phyloP scores from a whole-genome alignment of 2,888 invertebrate genomes.

The Melinaea marsaeus region DNA sequence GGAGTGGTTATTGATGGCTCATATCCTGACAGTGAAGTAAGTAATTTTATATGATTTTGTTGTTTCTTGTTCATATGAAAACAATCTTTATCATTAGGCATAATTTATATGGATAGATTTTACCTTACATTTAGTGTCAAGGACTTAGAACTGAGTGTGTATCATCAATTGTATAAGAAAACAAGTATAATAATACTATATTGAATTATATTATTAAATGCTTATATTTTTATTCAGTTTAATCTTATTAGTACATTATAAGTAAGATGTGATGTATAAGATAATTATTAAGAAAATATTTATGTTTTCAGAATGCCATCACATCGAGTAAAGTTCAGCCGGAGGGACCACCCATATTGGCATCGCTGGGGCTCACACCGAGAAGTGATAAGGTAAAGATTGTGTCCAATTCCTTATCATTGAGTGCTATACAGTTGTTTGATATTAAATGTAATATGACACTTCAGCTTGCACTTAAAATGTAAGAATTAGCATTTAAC shows the following conservation, averaged over 20 bases:
- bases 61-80: conserved; percentile 12
- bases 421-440: conserved; percentile 31
- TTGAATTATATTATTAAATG: background rate
- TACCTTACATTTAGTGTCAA: conserved; percentile 52
- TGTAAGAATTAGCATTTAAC: conserved; percentile 15
- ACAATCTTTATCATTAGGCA: conserved; percentile 13
- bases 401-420: conserved; percentile 43
- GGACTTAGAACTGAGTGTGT: conserved; percentile 52
- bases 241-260: background rate
- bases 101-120: conserved; percentile 18
- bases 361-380: conserved; percentile 73
- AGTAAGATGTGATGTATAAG: background rate
- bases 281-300: background rate
- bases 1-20: conserved; percentile 73
- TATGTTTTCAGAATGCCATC: conserved; percentile 57
- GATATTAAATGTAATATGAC: conserved; percentile 41
- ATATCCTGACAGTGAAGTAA: conserved; percentile 69
- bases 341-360: conserved; percentile 74
- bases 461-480: conserved; percentile 33
- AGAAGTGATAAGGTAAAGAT: conserved; percentile 76
- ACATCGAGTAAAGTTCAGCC: conserved; percentile 61
- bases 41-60: conserved; percentile 32
- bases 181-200: background rate
- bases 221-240: background rate
- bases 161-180: conserved; percentile 22